phyloP scores from a whole-genome alignment of 2,888 invertebrate species.

The Nymphalis urticae region DNA sequence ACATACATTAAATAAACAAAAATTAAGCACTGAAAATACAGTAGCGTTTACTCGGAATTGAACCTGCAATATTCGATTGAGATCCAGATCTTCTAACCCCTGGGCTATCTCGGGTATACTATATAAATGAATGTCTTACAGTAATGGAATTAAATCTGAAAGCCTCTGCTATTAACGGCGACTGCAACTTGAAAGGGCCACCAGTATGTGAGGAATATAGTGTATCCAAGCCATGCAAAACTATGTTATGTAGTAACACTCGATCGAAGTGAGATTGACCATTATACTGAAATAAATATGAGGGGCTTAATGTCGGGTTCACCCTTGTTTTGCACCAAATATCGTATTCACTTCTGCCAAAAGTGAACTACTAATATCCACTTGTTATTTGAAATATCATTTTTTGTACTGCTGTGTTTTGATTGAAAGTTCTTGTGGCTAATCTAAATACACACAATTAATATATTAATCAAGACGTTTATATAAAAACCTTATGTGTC shows the following conservation, averaged over 20 bases:
- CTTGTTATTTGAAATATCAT: no score
- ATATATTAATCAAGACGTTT: no score
- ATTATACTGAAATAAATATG: constrained; percentile 15
- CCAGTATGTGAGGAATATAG: constrained; percentile 57
- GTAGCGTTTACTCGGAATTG: neutral
- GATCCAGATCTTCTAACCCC: neutral
- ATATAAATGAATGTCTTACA: constrained; percentile 27
- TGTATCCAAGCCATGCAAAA: constrained; percentile 59
- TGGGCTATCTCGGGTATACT: no score
- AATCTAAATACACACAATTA: no score
- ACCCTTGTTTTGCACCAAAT: neutral
- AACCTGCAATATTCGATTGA: neutral
- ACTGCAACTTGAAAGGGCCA: constrained; percentile 51
- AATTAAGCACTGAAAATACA: no score
- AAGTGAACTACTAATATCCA: no score
- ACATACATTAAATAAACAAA: no score
- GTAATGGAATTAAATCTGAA: constrained; percentile 50
- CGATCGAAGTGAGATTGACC: constrained; percentile 9
- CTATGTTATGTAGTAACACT: constrained; percentile 37
- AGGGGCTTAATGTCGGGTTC: neutral
- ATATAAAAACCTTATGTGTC: no score
- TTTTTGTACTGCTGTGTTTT: no score
- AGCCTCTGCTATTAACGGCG: constrained; percentile 48
- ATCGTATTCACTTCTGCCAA: neutral
- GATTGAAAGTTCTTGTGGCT: no score